Percentiles rank a stretch among this genome's conserved stretches.
Evolutionary conservation across 2,888 invertebrate species (phyloP).

Genomic region (Lithophane ornitopus): DNA sequence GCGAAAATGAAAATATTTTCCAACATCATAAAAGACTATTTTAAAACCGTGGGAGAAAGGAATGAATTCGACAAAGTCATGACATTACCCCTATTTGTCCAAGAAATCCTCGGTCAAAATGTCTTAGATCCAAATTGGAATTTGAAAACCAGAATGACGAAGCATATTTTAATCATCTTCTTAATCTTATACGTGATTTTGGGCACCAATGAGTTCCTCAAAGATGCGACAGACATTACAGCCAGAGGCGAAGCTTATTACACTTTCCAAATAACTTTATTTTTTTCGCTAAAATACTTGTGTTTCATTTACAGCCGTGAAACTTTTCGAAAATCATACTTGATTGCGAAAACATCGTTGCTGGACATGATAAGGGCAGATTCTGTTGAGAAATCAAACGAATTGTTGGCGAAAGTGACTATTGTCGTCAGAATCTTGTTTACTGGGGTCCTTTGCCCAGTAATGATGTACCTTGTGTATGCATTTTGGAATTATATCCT

Average conservation of each 20-base stretch:
- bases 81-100: constrained; percentile 69
- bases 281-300: constrained; percentile 72
- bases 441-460: constrained; percentile 67
- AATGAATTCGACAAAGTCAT: constrained; percentile 76
- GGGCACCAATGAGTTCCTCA: constrained; percentile 76
- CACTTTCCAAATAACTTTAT: constrained; percentile 72
- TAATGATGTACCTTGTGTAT: constrained; percentile 69
- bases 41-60: constrained; percentile 74
- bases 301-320: constrained; percentile 70
- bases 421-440: constrained; percentile 68
- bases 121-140: constrained; percentile 80
- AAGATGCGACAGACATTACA: constrained; percentile 67
- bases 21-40: constrained; percentile 65
- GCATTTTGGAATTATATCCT: constrained; percentile 75
- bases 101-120: constrained; percentile 78
- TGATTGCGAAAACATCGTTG: constrained; percentile 74
- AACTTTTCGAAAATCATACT: constrained; percentile 73
- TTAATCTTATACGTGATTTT: constrained; percentile 75
- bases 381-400: constrained; percentile 54
- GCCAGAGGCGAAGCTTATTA: constrained; percentile 77
- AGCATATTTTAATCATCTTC: constrained; percentile 69
- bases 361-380: constrained; percentile 69
- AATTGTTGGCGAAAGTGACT: constrained; percentile 66
- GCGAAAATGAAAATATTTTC: constrained; percentile 71
- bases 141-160: constrained; percentile 69